Base-by-base conservation (phyloP, 1,140 invertebrate species). In the Stegodyphus dumicola region DNA sequence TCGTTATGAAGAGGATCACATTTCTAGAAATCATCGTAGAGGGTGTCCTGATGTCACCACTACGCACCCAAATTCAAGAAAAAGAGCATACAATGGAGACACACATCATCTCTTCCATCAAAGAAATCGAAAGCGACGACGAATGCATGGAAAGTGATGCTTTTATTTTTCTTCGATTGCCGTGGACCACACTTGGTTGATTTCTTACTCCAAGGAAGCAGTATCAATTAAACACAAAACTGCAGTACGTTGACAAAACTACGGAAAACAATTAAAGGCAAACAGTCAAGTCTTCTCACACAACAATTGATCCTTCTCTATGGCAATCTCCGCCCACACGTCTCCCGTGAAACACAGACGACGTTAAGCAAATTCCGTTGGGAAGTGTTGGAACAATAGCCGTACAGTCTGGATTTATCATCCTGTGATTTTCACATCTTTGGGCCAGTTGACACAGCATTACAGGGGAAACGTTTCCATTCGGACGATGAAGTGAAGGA, bases 401-500 rank as follows among this genome's bases (percentile, higher is more conserved):
- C 33, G 3, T 3, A 33, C 33, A 33, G 33, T 33, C 33, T 33
- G 3, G 33, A 33, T 33, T 33, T 33, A 2, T 18, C 5, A 3
- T 2, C 33, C 9, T n/a, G 66, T 18, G 56, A 60, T 6, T 9
- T 73, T 10, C 70, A 73, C 5, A 51, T 73, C 17, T 73, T 73
- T 52, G 70, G 70, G 48, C 70, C 6, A 51, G 4, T 73, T 49
- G 53, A 73, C 6, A 73, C 4, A 52, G 70, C 6, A 52, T 73
- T 73, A 52, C 70, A 73, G 4, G 11, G 70, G 5, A 73, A 73
- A 73, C 33, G 7, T 73, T 73, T 73, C 2, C 70, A 73, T 33
- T 73, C 6, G 5, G 18, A 73, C 6, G 11, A 51, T 5, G 33
- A 73, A 73, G 70, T 33, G 48, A 73, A 73, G 70, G 70, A 73